Evolutionary conservation across 2,113 vertebrate genomes (phyloP).

Genomic region (Synodontis membranacea): DNA sequence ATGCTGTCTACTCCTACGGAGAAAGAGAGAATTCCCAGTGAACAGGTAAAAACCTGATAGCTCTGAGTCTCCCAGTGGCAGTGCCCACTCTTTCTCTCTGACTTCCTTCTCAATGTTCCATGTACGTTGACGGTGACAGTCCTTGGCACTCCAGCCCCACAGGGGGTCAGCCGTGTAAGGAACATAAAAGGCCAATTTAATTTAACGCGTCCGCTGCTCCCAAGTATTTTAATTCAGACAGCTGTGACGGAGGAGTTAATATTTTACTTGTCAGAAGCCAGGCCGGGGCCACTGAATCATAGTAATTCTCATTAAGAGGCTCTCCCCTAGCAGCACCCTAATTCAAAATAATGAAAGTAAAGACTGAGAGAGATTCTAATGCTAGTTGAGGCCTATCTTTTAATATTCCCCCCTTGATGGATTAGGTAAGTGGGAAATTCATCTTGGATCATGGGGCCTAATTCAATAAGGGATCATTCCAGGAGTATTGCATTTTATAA

Average conservation of each 20-base stretch:
- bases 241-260: constrained; percentile 99
- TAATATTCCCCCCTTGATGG: constrained; percentile 99
- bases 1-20: constrained; percentile 47
- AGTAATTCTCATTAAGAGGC: constrained; percentile 99
- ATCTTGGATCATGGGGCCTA: constrained; percentile 99
- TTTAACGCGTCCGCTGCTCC: constrained; percentile 98
- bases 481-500: constrained; percentile 99
- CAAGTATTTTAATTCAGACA: constrained; percentile 99
- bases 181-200: constrained; percentile 99
- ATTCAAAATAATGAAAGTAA: constrained; percentile 99
- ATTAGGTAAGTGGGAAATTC: constrained; percentile 99
- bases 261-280: constrained; percentile 99
- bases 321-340: constrained; percentile 99
- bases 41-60: constrained; percentile 41
- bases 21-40: constrained; percentile 60
- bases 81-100: constrained; percentile 52
- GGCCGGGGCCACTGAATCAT: constrained; percentile 99
- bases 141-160: constrained; percentile 81
- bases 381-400: constrained; percentile 99
- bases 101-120: constrained; percentile 45
- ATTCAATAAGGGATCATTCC: constrained; percentile 99
- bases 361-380: constrained; percentile 99
- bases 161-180: constrained; percentile 98
- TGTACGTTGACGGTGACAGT: constrained; percentile 55
- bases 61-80: neutral